phyloP scores from a whole-genome alignment of 2,113 vertebrate species.

The Carettochelys insculpta region DNA sequence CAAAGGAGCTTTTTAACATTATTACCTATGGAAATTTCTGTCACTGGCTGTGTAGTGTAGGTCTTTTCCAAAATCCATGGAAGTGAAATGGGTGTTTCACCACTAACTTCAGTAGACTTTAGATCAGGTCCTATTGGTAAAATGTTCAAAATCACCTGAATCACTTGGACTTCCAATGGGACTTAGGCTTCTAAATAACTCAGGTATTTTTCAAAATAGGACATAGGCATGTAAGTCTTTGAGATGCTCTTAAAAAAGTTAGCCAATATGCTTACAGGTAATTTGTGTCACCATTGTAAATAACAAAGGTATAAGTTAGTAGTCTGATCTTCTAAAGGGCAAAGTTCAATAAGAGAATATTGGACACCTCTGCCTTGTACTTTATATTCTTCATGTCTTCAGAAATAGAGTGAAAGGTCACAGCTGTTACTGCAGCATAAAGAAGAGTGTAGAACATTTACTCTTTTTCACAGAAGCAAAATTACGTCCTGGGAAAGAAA shows the following conservation, averaged over 20 bases:
- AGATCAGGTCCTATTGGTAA: neutral
- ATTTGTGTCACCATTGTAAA: neutral
- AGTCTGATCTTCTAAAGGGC: neutral
- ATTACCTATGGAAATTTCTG: neutral
- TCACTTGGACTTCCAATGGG: neutral
- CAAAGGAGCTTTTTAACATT: neutral
- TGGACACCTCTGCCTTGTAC: neutral
- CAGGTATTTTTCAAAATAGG: neutral
- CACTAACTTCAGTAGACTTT: neutral
- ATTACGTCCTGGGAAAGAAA: neutral
- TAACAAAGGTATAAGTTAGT: neutral
- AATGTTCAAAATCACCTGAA: neutral
- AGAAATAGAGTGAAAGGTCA: neutral
- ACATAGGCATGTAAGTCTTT: neutral
- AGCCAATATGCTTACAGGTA: neutral
- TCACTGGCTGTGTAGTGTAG: neutral
- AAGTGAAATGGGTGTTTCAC: neutral
- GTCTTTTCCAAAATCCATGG: neutral
- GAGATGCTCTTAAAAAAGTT: neutral
- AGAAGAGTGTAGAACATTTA: neutral
- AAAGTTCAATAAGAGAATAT: neutral
- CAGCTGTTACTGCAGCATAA: neutral
- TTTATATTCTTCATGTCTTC: fast-evolving
- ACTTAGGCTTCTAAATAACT: neutral
- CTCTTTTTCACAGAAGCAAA: neutral